These are phyloP conservation scores for Eucidaris tribuloides DNA, from an alignment of 35 echinoderm and acorn worm genomes.

Conservation along the genomic window DNA sequence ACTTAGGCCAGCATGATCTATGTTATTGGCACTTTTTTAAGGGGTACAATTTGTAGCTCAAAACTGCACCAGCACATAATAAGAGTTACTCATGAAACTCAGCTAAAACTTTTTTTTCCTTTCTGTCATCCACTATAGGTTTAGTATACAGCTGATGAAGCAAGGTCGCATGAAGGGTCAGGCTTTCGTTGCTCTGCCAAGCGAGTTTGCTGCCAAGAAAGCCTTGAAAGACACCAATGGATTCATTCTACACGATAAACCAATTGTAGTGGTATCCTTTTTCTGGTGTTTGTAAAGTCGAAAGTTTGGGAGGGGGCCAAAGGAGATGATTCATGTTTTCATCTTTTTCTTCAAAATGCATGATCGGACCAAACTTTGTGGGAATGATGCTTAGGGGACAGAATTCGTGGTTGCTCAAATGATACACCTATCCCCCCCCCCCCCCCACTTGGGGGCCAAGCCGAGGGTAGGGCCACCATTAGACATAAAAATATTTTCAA, in stretches of 20 bases:
- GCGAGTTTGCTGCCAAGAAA: constrained; percentile 79
- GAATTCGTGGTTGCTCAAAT: not conserved
- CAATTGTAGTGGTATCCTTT: constrained; percentile 94
- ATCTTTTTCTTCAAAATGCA: too few relatives aligned
- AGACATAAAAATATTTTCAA: not conserved
- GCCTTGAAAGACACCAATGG: constrained; percentile 90
- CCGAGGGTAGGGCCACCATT: not conserved
- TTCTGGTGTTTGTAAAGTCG: not conserved
- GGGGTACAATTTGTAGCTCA: too few relatives aligned
- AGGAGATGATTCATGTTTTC: not conserved
- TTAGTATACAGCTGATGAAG: constrained; percentile 92
- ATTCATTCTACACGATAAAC: constrained; percentile 81
- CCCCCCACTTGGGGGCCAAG: not conserved
- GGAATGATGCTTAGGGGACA: too few relatives aligned
- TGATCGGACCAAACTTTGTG: not conserved
- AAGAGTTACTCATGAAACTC: too few relatives aligned
- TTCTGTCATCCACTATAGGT: too few relatives aligned
- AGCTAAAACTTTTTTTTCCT: too few relatives aligned
- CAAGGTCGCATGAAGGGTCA: constrained; percentile 98
- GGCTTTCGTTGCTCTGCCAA: constrained; percentile 91
- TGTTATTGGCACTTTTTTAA: too few relatives aligned
- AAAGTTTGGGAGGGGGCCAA: too few relatives aligned
- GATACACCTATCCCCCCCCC: too few relatives aligned
- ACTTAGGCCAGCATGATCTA: too few relatives aligned
- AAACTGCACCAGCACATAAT: too few relatives aligned